Evolutionary conservation across 2,888 invertebrate species (phyloP).

Genomic region (Chrysolina oricalcia): DNA sequence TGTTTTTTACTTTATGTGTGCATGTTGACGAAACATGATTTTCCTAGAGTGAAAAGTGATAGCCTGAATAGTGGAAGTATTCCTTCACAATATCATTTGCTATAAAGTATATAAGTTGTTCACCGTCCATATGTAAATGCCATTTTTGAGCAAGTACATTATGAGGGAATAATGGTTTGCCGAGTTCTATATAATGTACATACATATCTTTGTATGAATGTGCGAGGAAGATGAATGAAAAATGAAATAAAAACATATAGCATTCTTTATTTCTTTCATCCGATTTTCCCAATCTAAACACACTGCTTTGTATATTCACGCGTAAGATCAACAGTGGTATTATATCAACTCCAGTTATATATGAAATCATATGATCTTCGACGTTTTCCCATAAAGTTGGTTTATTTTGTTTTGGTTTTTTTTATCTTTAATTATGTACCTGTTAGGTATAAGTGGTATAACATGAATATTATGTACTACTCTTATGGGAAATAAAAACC

Average conservation of each 20-base stretch:
- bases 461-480: too few relatives aligned
- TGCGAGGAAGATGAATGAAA: conserved; percentile 1
- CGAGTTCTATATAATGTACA: conserved; percentile 5
- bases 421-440: too few relatives aligned
- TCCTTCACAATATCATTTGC: background rate
- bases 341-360: too few relatives aligned
- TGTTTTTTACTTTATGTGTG: background rate
- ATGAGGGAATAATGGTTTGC: conserved; percentile 7
- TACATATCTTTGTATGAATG: conserved; percentile 1
- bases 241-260: background rate
- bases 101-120: conserved; percentile 2
- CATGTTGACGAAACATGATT: background rate
- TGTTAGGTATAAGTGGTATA: too few relatives aligned
- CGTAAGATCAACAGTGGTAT: too few relatives aligned
- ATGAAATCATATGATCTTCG: too few relatives aligned
- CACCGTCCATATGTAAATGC: conserved; percentile 17
- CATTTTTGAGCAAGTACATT: background rate
- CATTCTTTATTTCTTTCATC: too few relatives aligned
- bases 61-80: background rate
- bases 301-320: too few relatives aligned
- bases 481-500: too few relatives aligned
- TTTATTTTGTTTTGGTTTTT: too few relatives aligned
- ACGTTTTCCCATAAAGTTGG: too few relatives aligned
- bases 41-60: background rate
- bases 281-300: too few relatives aligned